Conservation (phyloP, 1,140 invertebrate species). For the Cotesia vestalis region DNA sequence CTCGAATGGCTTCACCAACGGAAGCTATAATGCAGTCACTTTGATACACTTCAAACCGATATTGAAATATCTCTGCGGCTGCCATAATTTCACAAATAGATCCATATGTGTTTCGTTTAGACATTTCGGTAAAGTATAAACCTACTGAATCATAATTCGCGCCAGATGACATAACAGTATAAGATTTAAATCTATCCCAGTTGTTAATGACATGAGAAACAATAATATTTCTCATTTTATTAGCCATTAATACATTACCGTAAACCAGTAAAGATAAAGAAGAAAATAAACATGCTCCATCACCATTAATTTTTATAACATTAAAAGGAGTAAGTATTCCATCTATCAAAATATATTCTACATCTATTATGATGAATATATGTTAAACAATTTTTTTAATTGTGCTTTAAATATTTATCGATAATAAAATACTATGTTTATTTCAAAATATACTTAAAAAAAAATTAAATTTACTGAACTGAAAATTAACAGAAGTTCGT, state of each 20-base stretch:
- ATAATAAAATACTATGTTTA: too few relatives aligned
- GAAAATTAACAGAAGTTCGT: too few relatives aligned
- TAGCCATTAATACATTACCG: neutral
- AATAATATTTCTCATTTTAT: conserved; percentile 23
- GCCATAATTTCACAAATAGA: too few relatives aligned
- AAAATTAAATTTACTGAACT: too few relatives aligned
- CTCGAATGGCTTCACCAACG: too few relatives aligned
- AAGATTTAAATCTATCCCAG: conserved; percentile 26
- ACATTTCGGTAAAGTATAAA: too few relatives aligned
- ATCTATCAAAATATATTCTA: conserved; percentile 16
- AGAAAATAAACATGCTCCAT: conserved; percentile 26
- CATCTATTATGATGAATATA: conserved; percentile 4
- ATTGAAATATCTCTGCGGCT: too few relatives aligned
- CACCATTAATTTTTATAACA: conserved; percentile 17
- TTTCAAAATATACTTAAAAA: too few relatives aligned
- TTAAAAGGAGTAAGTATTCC: conserved; percentile 4
- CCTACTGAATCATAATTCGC: conserved; percentile 11
- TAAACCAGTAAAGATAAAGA: conserved; percentile 5
- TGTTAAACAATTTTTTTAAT: neutral
- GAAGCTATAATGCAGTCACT: too few relatives aligned
- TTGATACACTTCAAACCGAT: too few relatives aligned
- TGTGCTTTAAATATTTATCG: neutral
- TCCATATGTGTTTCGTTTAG: too few relatives aligned
- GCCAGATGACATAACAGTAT: conserved; percentile 21
- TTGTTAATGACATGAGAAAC: conserved; percentile 15